Conservation (phyloP, 1,140 invertebrate species). For the Penaeus chinensis region DNA sequence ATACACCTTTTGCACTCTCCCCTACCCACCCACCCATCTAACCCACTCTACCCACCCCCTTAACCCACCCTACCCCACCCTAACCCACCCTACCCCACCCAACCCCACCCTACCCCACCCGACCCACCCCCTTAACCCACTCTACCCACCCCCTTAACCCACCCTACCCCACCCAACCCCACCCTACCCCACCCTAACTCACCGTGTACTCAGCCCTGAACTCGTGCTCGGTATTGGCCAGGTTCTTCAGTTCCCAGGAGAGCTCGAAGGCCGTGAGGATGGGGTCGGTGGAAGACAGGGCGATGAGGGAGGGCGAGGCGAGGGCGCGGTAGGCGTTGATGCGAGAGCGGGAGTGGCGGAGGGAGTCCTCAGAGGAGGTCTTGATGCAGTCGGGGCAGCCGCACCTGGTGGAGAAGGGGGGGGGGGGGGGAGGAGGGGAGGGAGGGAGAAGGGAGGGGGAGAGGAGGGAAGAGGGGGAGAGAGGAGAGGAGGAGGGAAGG, state of each 20-base stretch:
- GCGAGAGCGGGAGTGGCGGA: slow-evolving; percentile 87
- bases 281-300: slow-evolving; percentile 85
- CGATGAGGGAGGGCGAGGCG: slow-evolving; percentile 89
- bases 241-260: slow-evolving; percentile 83
- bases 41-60: background rate
- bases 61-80: too few species aligned
- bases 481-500: background rate
- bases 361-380: slow-evolving; percentile 78
- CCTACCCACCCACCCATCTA: too few species aligned
- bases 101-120: too few species aligned
- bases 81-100: too few species aligned
- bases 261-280: slow-evolving; percentile 85
- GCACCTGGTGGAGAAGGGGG: slow-evolving; percentile 71
- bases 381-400: slow-evolving; percentile 83
- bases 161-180: too few species aligned
- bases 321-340: slow-evolving; percentile 93
- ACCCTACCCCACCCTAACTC: slow-evolving; percentile 29
- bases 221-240: slow-evolving; percentile 85
- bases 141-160: too few species aligned
- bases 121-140: background rate
- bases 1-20: too few species aligned
- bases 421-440: background rate
- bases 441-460: too few species aligned
- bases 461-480: background rate
- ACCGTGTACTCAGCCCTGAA: slow-evolving; percentile 81